Evolutionary conservation across 2,113 vertebrate species (phyloP), one percentile per base, ranked within the genome.

Genomic region (Neofelis nebulosa): DNA sequence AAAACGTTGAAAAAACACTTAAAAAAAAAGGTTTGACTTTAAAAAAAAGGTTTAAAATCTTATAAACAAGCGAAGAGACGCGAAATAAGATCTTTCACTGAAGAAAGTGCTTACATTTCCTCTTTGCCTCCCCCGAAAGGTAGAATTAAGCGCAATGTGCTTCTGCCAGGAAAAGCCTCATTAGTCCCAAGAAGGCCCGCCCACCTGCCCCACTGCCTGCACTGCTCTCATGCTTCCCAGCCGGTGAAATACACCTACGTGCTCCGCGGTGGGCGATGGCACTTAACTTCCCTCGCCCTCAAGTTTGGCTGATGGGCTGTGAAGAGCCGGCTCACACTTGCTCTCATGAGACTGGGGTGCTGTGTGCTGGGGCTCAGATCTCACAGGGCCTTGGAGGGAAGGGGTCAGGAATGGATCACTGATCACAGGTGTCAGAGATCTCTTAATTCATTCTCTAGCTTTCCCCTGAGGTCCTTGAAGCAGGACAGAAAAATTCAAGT

Each of bases 181-280:
- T 61, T 74, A 90, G 55, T 48, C 4, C 27, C 85, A 31, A 4
- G 36, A 41, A 41, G 31, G 12, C 7, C 86, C 8, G 15, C 66
- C 31, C 19, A 2, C 19, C 71, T 55, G 31, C 21, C 45, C 25
- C 19, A 33, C 5, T 29, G 7, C 74, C 25, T 84, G 7, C 48
- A 7, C n/a, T 5, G 50, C 78, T 65, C 23, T 89, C 52, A 31
- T 5, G 48, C 14, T 82, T 14, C 45, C 45, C 7, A 29, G 4
- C 57, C 38, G 31, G 55, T n/a, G 23, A 63, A 92, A 50, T 33
- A 33, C 25, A 41, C 48, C 25, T 65, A 12, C 41, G 1, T 65
- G 55, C 69, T 73, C 21, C 0, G 0, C 18, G 66, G 71, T 18
- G 45, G 71, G 5, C 31, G 45, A 29, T 0, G 0, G 33, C 31